A percentile compares a stretch with the other conserved stretches of the same genome.
These are phyloP conservation scores for Oreohelix idahoensis DNA, from an alignment of 1,140 invertebrate species.

Conservation along the genomic window DNA sequence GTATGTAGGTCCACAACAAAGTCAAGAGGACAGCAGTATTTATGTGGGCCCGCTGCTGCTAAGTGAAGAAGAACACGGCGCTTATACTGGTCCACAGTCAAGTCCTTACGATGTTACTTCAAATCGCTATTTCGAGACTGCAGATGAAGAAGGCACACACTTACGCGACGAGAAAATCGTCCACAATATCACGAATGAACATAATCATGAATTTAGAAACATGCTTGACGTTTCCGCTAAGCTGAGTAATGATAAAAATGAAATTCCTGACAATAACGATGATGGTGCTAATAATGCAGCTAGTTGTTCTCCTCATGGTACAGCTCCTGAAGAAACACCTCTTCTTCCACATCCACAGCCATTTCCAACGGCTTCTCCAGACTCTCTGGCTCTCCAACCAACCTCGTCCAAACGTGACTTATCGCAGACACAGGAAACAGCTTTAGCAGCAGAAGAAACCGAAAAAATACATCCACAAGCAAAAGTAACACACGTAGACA, in stretches of 20 bases:
- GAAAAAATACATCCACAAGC: not conserved
- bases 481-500: not conserved
- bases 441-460: not conserved
- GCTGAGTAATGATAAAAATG: too few relatives aligned
- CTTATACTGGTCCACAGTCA: not conserved
- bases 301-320: not conserved
- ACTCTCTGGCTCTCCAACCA: not conserved
- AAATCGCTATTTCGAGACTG: too few relatives aligned
- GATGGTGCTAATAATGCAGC: too few relatives aligned
- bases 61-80: not conserved
- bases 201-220: too few relatives aligned
- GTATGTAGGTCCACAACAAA: not conserved
- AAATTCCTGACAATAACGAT: not conserved
- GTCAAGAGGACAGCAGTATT: not conserved
- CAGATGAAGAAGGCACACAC: too few relatives aligned
- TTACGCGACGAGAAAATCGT: too few relatives aligned
- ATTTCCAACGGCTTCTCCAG: not conserved
- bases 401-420: not conserved
- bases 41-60: too few relatives aligned
- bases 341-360: not conserved
- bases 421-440: not conserved
- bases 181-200: too few relatives aligned
- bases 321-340: constrained; percentile 1
- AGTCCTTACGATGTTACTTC: too few relatives aligned
- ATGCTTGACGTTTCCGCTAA: not conserved